Evolutionary conservation across 2,113 vertebrate species (phyloP).

Genomic region (Chaetodon trifascialis): DNA sequence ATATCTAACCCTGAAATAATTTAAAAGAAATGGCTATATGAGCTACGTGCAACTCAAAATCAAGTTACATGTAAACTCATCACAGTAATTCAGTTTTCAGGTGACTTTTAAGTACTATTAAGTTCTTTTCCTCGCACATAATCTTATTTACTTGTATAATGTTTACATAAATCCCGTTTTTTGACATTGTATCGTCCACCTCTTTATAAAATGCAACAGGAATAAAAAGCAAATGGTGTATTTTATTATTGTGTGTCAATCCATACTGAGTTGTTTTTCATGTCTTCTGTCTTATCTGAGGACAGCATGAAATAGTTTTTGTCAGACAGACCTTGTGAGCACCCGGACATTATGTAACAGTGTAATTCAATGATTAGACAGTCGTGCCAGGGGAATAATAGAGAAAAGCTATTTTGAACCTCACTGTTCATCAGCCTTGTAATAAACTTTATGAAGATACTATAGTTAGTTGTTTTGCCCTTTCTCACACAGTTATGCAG

Average conservation of each 20-base stretch:
- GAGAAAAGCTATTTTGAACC: constrained; percentile 32
- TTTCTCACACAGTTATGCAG: neutral
- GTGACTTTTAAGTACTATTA: neutral
- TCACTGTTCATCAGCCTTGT: neutral
- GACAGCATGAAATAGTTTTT: constrained; percentile 58
- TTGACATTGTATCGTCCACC: neutral
- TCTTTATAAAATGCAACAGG: neutral
- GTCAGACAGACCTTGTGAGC: constrained; percentile 66
- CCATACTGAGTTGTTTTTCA: constrained; percentile 18
- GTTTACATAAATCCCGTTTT: neutral
- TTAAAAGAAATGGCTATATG: neutral
- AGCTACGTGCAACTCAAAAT: neutral
- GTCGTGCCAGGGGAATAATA: constrained; percentile 47
- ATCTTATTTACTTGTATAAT: neutral
- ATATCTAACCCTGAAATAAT: constrained; percentile 11
- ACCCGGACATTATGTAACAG: constrained; percentile 63
- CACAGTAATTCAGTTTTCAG: neutral
- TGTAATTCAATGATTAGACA: constrained; percentile 64
- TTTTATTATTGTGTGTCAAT: constrained; percentile 9
- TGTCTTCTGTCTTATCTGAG: constrained; percentile 51
- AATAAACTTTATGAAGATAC: constrained; percentile 10
- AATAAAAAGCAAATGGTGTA: neutral
- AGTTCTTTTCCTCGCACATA: neutral
- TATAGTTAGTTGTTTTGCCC: neutral
- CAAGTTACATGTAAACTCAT: constrained; percentile 4